Base-by-base conservation (phyloP, 2,888 invertebrate species). In the Trisateles emortualis region DNA sequence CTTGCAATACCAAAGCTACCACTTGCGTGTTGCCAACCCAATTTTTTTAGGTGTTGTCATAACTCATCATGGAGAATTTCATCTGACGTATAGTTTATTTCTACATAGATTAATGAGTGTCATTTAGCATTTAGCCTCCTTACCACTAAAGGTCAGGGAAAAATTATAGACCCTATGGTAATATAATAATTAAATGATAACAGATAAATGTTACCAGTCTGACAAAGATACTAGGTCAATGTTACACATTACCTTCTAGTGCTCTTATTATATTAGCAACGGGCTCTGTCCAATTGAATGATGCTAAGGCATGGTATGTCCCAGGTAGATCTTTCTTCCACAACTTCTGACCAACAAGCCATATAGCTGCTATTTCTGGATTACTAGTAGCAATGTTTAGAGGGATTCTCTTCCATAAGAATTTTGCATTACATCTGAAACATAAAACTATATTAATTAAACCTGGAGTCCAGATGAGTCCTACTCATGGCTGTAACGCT, bases 401-500 rank as follows among this genome's bases (percentile, higher is more conserved):
- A 4, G 98, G 97, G 76, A 98, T 98, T 74, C 98, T 95, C 87
- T 98, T 98, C 98, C 98, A 98, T 66, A 98, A 92, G 85, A 96
- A 97, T 86, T 98, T 98, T 0, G 98, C 98, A 94, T 97, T 97
- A 78, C 96, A 96, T 80, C 97, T 97, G 84, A 24, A 91, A 91
- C 10, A 6, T 29, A n/a, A n/a, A n/a, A n/a, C n/a, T n/a, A 36
- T 42, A 33, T 33, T 3, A 32, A 32, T 11, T 32, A 11, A 32
- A 32, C 5, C 1, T 29, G 19, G 5, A 19, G 19, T 19, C 19
- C 2, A 22, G 2, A 22, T 22, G 5, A 22, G n/a, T n/a, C n/a
- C n/a, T n/a, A n/a, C n/a, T n/a, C n/a, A n/a, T n/a, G n/a, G n/a
- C n/a, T n/a, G n/a, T n/a, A n/a, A n/a, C n/a, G n/a, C n/a, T n/a